Percentiles rank a stretch among this genome's conserved stretches.
phyloP scores from a whole-genome alignment of 1,140 invertebrate genomes.

The Musca vetustissima region DNA sequence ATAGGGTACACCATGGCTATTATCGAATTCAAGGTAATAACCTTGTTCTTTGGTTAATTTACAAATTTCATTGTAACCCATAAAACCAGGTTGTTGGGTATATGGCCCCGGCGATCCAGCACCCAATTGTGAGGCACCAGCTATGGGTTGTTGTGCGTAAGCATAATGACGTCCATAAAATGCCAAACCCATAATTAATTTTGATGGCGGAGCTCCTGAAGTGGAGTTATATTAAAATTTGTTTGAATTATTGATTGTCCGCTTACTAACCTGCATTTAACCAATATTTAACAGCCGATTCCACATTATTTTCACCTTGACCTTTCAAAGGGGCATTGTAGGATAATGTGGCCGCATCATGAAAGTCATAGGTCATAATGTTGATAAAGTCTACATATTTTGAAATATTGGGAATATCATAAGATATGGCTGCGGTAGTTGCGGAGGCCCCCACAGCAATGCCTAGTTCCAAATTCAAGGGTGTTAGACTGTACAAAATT shows the following conservation, averaged over 20 bases:
- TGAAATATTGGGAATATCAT: conserved; percentile 59
- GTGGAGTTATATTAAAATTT: neutral
- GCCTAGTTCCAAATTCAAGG: conserved; percentile 55
- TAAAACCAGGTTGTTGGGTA: conserved; percentile 67
- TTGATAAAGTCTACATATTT: conserved; percentile 65
- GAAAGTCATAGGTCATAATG: conserved; percentile 73
- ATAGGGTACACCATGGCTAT: conserved; percentile 49
- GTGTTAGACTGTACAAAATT: neutral
- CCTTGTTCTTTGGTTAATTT: conserved; percentile 30
- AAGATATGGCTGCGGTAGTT: conserved; percentile 60
- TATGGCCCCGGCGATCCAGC: conserved; percentile 64
- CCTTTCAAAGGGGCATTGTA: conserved; percentile 64
- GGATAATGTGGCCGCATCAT: conserved; percentile 68
- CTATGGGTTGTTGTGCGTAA: conserved; percentile 52
- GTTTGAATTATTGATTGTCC: neutral
- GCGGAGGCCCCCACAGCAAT: conserved; percentile 66
- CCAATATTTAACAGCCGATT: conserved; percentile 63
- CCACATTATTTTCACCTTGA: conserved; percentile 40
- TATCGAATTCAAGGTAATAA: conserved; percentile 31
- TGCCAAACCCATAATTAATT: conserved; percentile 69
- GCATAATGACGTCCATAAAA: conserved; percentile 69
- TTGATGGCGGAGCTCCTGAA: conserved; percentile 62
- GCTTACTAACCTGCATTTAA: conserved; percentile 56
- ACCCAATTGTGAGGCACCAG: conserved; percentile 59
- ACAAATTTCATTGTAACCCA: conserved; percentile 76